Evolutionary conservation across 30 jellyfish, hydroid and myxozoan genomes (phyloP).

Genomic region (Aurelia aurita): DNA sequence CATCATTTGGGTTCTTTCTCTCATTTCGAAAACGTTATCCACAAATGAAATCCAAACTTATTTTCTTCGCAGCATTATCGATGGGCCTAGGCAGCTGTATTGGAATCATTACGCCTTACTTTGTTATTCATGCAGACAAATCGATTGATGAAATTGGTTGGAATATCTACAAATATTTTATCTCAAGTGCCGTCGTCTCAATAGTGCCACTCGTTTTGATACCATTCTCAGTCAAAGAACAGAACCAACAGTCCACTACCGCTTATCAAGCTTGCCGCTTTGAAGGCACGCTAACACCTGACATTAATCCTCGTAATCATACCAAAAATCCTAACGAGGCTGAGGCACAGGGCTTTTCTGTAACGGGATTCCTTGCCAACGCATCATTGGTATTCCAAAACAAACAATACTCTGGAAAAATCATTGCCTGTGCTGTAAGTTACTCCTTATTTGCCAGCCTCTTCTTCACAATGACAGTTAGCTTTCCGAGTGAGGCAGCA

Average conservation of each 20-base stretch:
- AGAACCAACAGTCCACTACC: constrained; percentile 10
- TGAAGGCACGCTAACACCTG: neutral
- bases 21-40: neutral
- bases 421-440: constrained; percentile 4
- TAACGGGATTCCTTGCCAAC: neutral
- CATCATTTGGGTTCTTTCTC: constrained; percentile 9
- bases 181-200: constrained; percentile 61
- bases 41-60: neutral
- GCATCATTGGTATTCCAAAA: neutral
- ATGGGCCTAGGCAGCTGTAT: constrained; percentile 15
- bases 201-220: constrained; percentile 19
- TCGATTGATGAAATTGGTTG: constrained; percentile 1
- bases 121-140: neutral
- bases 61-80: neutral
- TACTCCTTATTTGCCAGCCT: constrained; percentile 2
- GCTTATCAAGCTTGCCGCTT: constrained; percentile 1
- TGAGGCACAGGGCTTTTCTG: neutral
- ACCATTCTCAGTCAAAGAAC: constrained; percentile 65
- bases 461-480: neutral
- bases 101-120: constrained; percentile 27
- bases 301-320: neutral
- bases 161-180: constrained; percentile 13
- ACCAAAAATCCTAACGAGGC: neutral
- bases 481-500: constrained; percentile 16
- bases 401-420: neutral